Evolutionary conservation across 2,888 invertebrate genomes (phyloP), one percentile per base, ranked within the genome.

Genomic region (Leptinotarsa juncta): DNA sequence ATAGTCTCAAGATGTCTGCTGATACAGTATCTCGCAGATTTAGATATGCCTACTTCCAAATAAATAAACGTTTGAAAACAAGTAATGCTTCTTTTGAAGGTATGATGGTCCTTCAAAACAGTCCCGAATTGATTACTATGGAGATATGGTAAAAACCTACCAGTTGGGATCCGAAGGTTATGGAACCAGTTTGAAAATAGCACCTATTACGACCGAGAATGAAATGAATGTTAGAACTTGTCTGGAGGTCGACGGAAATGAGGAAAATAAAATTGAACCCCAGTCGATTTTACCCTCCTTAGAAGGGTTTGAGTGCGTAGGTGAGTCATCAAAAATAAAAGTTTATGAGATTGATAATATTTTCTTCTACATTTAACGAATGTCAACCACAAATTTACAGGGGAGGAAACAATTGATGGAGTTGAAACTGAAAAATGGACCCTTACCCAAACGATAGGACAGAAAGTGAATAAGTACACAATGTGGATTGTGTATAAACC

Each of bases 91-190:
- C 15, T 62, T 42, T 5, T 26, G 1, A 18, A 92, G 92, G 91
- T 97, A 91, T 82, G 97, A 98, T 89, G 91, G 89, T 49, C 89
- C 90, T 4, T 91, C 92, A 71, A 92, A 92, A 72, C 93, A 92
- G 75, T 97, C 97, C 60, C 92, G 98, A 66, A 95, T 98, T 77
- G 98, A 98, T 87, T 98, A 97, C 85, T 98, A 98, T 88, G 96
- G 96, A 77, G 95, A 94, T 87, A 95, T 97, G 94, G 96, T 96
- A 18, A 94, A 95, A 87, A 98, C 97, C 0, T 96, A 95, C 83
- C 97, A 97, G 88, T 86, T 96, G 48, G 89, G 91, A 26, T 90
- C 88, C 0, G 88, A 87, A 73, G 93, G 89, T 0, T 94, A 89
- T 84, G 97, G 97, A 0, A 90, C 93, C 0, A 93, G 93, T 76